These are phyloP conservation scores for Xenops minutus DNA, from an alignment of 2,797 vertebrate genomes.

Conservation along the genomic window DNA sequence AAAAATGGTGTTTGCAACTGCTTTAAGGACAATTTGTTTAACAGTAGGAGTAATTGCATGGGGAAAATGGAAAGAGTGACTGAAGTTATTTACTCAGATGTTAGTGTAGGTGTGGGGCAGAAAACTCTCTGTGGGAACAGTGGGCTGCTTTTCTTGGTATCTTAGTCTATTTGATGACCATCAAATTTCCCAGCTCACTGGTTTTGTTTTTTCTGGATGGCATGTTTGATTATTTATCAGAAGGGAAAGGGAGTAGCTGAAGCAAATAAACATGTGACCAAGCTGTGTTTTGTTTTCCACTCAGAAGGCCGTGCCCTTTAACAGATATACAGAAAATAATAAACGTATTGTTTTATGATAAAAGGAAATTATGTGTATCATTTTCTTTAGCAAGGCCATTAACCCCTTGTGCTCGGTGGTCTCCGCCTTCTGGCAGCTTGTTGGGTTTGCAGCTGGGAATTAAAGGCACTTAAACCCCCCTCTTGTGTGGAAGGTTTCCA, in stretches of 20 bases:
- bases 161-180: conserved; percentile 87
- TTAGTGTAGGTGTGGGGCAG: conserved; percentile 94
- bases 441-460: conserved; percentile 59
- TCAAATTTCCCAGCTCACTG: conserved; percentile 84
- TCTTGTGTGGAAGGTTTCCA: conserved; percentile 47
- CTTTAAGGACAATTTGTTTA: conserved; percentile 90
- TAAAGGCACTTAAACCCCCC: conserved; percentile 30
- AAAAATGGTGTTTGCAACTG: conserved; percentile 78
- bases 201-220: conserved; percentile 97
- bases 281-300: conserved; percentile 94
- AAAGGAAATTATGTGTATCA: conserved; percentile 78
- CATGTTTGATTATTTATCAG: conserved; percentile 98
- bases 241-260: conserved; percentile 93
- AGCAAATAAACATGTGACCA: conserved; percentile 94
- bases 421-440: conserved; percentile 43
- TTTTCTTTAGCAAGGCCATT: conserved; percentile 63
- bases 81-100: conserved; percentile 96
- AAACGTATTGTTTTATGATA: conserved; percentile 86
- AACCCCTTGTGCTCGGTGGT: conserved; percentile 62
- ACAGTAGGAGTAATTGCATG: conserved; percentile 91
- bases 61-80: conserved; percentile 95
- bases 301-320: conserved; percentile 89
- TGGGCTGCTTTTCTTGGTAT: conserved; percentile 92
- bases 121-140: conserved; percentile 89
- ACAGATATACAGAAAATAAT: conserved; percentile 86